phyloP scores from a whole-genome alignment of 2,797 vertebrate species.

The Telmatherina bonti region DNA sequence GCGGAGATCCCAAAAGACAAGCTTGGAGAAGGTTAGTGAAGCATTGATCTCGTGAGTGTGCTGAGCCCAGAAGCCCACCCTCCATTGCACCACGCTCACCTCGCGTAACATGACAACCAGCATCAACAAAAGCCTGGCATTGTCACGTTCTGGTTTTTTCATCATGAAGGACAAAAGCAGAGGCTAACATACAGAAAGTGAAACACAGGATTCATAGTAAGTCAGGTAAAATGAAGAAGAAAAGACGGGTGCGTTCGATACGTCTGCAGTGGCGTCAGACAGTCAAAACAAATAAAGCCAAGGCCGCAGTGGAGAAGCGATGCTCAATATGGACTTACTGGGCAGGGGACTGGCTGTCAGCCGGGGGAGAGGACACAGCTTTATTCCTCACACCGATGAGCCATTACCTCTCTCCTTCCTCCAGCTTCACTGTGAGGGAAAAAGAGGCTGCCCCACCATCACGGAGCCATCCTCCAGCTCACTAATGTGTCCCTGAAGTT shows the following conservation, averaged over 20 bases:
- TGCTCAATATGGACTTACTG: slow-evolving; percentile 79
- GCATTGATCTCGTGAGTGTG: slow-evolving; percentile 75
- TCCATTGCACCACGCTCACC: slow-evolving; percentile 50
- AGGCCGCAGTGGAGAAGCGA: slow-evolving; percentile 70
- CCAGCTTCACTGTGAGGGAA: slow-evolving; percentile 58
- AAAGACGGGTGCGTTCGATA: slow-evolving; percentile 75
- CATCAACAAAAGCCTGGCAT: slow-evolving; percentile 9
- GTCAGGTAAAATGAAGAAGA: slow-evolving; percentile 79
- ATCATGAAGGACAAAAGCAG: slow-evolving; percentile 67
- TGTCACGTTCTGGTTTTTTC: slow-evolving; percentile 28
- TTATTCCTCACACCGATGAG: slow-evolving; percentile 78
- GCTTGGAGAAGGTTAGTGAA: slow-evolving; percentile 71
- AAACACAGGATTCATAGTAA: slow-evolving; percentile 72
- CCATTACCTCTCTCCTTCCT: slow-evolving; percentile 71
- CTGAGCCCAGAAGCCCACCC: slow-evolving; percentile 58
- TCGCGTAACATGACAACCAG: slow-evolving; percentile 51
- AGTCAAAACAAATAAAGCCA: slow-evolving; percentile 83
- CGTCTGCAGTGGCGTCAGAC: slow-evolving; percentile 78
- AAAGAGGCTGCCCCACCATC: slow-evolving; percentile 66
- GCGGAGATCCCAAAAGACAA: slow-evolving; percentile 66
- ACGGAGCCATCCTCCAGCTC: slow-evolving; percentile 71
- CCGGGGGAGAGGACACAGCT: slow-evolving; percentile 74
- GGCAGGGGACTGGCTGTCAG: slow-evolving; percentile 73
- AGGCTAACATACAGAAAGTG: slow-evolving; percentile 67
- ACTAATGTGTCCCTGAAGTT: slow-evolving; percentile 87